Base-by-base conservation (phyloP, 2,113 vertebrate genomes). In the Noturus placidus region DNA sequence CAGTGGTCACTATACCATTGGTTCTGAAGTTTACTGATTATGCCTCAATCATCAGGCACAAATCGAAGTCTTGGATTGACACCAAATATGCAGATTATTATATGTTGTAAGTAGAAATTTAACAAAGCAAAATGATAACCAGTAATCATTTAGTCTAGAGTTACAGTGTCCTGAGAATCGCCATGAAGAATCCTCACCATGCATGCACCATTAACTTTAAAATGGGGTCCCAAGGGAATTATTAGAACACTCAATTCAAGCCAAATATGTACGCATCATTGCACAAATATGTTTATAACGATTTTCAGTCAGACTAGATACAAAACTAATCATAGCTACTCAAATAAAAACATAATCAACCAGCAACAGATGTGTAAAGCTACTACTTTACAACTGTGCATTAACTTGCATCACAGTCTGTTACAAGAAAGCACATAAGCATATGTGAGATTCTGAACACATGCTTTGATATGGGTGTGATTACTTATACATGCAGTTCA, bases 121-220 rank as follows among this genome's bases (percentile, higher is more conserved):
- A 17, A 14, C 9, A 25, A 46, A 52, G 76, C 42, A n/a, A 54
- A 76, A 30, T 56, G 52, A 27, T 14, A 22, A 59, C 9, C 19
- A 59, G 17, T 61, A 7, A 81, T 20, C 56, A 14, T 27, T 82
- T 61, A 42, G 17, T 57, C 17, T 57, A 57, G 78, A 17, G 33
- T 54, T 81, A 38, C 19, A 59, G 54, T 0, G 19, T 80, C 78
- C 17, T 80, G 30, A 80, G 33, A 82, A 38, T 42, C 0, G 33
- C 79, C 79, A n/a, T 59, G 9, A 59, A 56, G 33, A 82, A 82
- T 61, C 11, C 35, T 82, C 57, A 82, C 56, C 61, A 25, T 38
- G 33, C 11, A 59, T 61, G 22, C 79, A 82, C 56, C 79, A 82
- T 82, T 82, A 82, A 82, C 56, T 82, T 81, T 59, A 59, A 81